Evolutionary conservation across 2,888 invertebrate species (phyloP), one percentile per base, ranked within the genome.

Genomic region (Timema podura): DNA sequence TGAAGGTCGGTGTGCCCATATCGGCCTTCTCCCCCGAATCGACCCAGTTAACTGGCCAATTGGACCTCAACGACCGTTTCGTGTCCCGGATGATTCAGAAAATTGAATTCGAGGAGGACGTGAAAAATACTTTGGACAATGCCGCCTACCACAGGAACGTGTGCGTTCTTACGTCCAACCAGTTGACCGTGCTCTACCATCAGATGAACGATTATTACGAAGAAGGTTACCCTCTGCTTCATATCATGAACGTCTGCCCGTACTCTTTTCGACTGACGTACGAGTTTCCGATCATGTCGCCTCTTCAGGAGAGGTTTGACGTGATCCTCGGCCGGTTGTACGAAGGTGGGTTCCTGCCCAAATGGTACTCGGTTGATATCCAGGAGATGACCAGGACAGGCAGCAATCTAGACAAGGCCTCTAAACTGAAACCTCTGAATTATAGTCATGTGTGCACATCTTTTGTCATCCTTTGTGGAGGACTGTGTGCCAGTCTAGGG

Each of bases 1-100:
- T 61, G 16, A 61, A 61, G 16, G 44, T 61, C 61, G 61, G 30
- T 61, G 8, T 61, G 10, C 61, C 61, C 16, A 45, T 61, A 10
- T 30, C 61, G 13, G 61, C 16, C 9, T 61, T 61, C 16, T 30
- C 30, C 30, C 30, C 30, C 30, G 30, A 30, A 30, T 30, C 30
- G 30, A 2, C 30, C 30, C 30, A 30, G 30, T 30, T 30, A 30
- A 30, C 30, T 3, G 30, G 30, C 30, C 30, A 30, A 30, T 3
- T 30, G 30, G 61, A 61, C 16, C 5, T 45, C 45, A 16, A 61
- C 30, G 61, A 61, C 13, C 61, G 30, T 45, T 61, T 61, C 16
- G 16, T 61, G 10, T 30, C 30, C 30, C 30, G 30, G 30, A 30
- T 30, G 30, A 30, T 30, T 2, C 1, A 30, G 1, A 30, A 30